These are phyloP conservation scores for Mechanitis messenoides DNA, from an alignment of 2,888 invertebrate genomes.

Conservation along the genomic window DNA sequence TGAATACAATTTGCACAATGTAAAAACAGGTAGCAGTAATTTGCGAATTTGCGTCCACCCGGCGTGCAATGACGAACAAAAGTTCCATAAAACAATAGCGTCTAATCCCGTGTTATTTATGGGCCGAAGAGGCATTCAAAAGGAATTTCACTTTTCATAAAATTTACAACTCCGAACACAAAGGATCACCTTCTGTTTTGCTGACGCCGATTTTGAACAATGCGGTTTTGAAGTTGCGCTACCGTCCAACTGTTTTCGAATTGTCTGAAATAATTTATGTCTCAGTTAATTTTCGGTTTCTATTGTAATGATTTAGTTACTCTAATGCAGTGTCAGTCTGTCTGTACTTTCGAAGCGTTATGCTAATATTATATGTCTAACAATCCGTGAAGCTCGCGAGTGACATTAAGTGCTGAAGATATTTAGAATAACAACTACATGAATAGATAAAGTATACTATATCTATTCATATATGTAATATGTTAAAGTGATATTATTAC, in stretches of 20 bases:
- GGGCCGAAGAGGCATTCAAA: conserved; percentile 69
- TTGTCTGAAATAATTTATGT: conserved; percentile 72
- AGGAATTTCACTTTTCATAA: conserved; percentile 77
- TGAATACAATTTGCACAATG: conserved; percentile 44
- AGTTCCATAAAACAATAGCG: conserved; percentile 70
- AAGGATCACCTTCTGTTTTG: conserved; percentile 76
- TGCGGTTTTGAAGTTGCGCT: conserved; percentile 66
- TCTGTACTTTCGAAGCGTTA: conserved; percentile 42
- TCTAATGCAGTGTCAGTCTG: conserved; percentile 54
- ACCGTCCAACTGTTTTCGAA: conserved; percentile 76
- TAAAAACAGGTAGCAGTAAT: conserved; percentile 56
- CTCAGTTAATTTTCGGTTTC: conserved; percentile 63
- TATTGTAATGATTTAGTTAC: conserved; percentile 65
- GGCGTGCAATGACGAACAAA: conserved; percentile 68
- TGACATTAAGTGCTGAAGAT: conserved; percentile 28
- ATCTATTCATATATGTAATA: neutral
- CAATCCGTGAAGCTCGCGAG: conserved; percentile 31
- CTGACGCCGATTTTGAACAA: conserved; percentile 71
- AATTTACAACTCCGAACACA: conserved; percentile 73
- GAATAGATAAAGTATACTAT: neutral
- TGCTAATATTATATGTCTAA: conserved; percentile 33
- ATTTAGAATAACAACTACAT: conserved; percentile 19
- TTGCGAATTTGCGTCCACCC: conserved; percentile 64
- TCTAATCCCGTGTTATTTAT: conserved; percentile 71
- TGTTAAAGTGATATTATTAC: neutral